Base-by-base conservation (phyloP, 1,140 invertebrate species). In the Pollicipes pollicipes region DNA sequence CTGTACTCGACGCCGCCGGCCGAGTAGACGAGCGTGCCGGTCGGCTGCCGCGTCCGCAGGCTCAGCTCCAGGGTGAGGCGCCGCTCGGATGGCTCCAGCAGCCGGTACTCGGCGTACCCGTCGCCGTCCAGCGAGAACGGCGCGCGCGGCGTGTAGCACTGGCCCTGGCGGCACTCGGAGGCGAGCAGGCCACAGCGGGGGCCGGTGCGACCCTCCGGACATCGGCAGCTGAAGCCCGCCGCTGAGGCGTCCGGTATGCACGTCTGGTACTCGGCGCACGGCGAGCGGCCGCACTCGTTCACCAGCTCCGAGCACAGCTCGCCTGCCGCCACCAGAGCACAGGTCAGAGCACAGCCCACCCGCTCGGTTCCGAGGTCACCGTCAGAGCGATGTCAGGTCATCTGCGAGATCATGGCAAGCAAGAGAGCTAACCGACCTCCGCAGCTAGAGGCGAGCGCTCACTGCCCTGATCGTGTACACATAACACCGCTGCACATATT, bases 1-100 rank as follows among this genome's bases (percentile, higher is more conserved):
- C 91, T 92, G 78, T 93, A 96, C 77, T 97, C 94, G 30, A 92
- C 83, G 75, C 87, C 86, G 0, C 93, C 93, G 32, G 88, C 85
- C 0, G 90, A 90, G 78, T 90, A 91, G 83, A 96, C 86, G 0
- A 98, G 77, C 72, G 88, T 92, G n/a, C 91, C 93, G 32, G 89
- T 88, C 1, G 86, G 85, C 76, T 93, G 88, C 0, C 92, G 82
- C 0, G 92, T 97, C 74, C 91, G 84, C 68, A 97, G 85, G 72
- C 89, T 83, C 70, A 97, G 76, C 21, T 88, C 87, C 30, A 96
- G 79, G 69, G 85, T 87, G 35, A 97, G 82, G 76, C 90, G 86
- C 74, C 90, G 86, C 75, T 95, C 91, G 35, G 95, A 86, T 27
- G 80, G 77, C 72, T 82, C 81, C 3, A 78, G 73, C 3, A 95